Evolutionary conservation across 2,113 vertebrate genomes (phyloP).

Genomic region (Labeo rohita): DNA sequence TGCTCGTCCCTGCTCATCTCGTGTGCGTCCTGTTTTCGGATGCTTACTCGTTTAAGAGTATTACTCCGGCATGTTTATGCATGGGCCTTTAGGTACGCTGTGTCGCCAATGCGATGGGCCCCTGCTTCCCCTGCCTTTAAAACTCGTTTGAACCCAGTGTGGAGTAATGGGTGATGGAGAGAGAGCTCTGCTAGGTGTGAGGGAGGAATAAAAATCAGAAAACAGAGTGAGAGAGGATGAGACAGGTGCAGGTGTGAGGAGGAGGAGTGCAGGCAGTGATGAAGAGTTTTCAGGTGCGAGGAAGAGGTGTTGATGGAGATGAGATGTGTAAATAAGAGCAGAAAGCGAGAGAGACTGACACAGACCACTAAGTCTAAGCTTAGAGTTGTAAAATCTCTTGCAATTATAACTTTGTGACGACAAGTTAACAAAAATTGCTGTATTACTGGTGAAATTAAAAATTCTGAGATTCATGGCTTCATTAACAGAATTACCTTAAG

Average conservation of each 20-base stretch:
- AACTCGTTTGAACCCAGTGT: constrained; percentile 35
- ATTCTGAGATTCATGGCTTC: not conserved
- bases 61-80: constrained; percentile 50
- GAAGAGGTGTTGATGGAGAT: constrained; percentile 10
- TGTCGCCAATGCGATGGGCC: not conserved
- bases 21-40: constrained; percentile 41
- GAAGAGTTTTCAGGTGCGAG: constrained; percentile 43
- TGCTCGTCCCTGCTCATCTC: constrained; percentile 15
- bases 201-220: constrained; percentile 5
- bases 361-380: constrained; percentile 8
- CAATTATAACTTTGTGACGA: not conserved
- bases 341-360: constrained; percentile 30
- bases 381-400: constrained; percentile 9
- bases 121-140: constrained; percentile 38
- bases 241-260: constrained; percentile 35
- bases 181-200: constrained; percentile 8
- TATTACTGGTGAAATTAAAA: not conserved
- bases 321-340: constrained; percentile 43
- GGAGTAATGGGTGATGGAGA: constrained; percentile 26
- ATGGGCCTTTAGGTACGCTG: constrained; percentile 46
- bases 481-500: not conserved
- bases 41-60: constrained; percentile 36
- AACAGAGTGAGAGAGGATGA: constrained; percentile 7
- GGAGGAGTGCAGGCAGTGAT: constrained; percentile 13
- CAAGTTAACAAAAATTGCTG: not conserved